Percentiles rank a stretch among this genome's conserved stretches.
Conservation (phyloP, 2,888 invertebrate species). For the Chrysolina haemoptera region DNA sequence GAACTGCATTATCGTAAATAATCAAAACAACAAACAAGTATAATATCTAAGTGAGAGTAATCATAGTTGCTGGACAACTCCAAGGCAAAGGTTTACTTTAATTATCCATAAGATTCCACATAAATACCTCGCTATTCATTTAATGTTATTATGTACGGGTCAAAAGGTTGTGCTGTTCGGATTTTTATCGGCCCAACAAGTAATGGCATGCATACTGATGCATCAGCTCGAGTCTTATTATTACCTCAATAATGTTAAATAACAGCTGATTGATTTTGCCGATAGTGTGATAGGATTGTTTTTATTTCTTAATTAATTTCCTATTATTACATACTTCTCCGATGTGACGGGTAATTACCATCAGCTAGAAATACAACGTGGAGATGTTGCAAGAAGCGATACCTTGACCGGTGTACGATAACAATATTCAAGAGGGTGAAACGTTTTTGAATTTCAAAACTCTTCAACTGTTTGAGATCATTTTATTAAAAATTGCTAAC, state of each 20-base stretch:
- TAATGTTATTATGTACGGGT: slow-evolving; percentile 26
- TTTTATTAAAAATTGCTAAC: too few relatives aligned
- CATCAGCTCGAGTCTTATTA: slow-evolving; percentile 39
- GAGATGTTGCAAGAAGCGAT: slow-evolving; percentile 6
- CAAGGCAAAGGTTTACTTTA: slow-evolving; percentile 23
- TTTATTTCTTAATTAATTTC: slow-evolving; percentile 37
- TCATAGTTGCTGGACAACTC: slow-evolving; percentile 21
- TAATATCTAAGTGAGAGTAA: slow-evolving; percentile 18
- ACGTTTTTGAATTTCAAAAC: too few relatives aligned
- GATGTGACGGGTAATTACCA: slow-evolving; percentile 23
- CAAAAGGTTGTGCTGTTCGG: slow-evolving; percentile 31
- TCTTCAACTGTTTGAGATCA: too few relatives aligned
- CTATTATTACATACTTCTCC: slow-evolving; percentile 17
- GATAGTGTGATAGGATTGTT: slow-evolving; percentile 33
- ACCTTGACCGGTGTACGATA: neutral
- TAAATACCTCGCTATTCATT: slow-evolving; percentile 26
- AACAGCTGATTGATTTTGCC: slow-evolving; percentile 30
- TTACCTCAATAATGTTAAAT: slow-evolving; percentile 33
- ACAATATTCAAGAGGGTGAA: neutral
- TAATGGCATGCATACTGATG: slow-evolving; percentile 31
- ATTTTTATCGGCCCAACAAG: slow-evolving; percentile 25
- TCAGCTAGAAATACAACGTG: neutral
- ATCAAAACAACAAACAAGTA: slow-evolving; percentile 19
- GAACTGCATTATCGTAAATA: neutral
- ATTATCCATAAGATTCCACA: slow-evolving; percentile 22